phyloP scores from a whole-genome alignment of 23 tunicate genomes.

The Ciona savignyi region DNA sequence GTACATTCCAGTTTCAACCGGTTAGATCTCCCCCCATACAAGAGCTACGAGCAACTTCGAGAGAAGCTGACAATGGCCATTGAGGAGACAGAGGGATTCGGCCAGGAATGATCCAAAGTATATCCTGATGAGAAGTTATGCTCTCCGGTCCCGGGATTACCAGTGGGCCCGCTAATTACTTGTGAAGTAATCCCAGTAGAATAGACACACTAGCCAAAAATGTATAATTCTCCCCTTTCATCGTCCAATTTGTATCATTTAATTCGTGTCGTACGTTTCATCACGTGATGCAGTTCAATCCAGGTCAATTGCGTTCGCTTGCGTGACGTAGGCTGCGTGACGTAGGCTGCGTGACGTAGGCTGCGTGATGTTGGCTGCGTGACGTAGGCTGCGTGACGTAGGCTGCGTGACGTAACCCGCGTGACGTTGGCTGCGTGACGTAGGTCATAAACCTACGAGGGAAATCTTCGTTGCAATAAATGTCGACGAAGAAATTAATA shows the following conservation, averaged over 20 bases:
- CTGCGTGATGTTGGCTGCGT: too few species aligned
- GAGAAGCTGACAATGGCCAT: conserved; percentile 97
- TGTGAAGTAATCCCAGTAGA: background rate
- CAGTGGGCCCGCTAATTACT: background rate
- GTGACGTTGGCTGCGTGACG: too few species aligned
- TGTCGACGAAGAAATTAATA: too few species aligned
- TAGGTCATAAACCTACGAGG: too few species aligned
- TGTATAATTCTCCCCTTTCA: background rate
- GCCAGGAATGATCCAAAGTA: conserved; percentile 66
- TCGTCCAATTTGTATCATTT: background rate
- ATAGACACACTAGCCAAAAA: background rate
- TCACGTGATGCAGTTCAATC: too few species aligned
- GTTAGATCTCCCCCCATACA: conserved; percentile 96
- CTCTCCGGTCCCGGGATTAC: background rate
- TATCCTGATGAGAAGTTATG: background rate
- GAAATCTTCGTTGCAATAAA: too few species aligned
- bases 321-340: too few species aligned
- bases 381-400: too few species aligned
- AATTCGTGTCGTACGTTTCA: too few species aligned
- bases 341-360: too few species aligned
- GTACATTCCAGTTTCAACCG: conserved; percentile 84
- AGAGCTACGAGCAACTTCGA: conserved; percentile 84
- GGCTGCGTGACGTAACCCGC: too few species aligned
- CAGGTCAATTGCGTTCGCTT: too few species aligned
- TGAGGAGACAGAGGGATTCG: conserved; percentile 99